Base-by-base conservation (phyloP, 2,888 invertebrate genomes). In the Unio delphinus region DNA sequence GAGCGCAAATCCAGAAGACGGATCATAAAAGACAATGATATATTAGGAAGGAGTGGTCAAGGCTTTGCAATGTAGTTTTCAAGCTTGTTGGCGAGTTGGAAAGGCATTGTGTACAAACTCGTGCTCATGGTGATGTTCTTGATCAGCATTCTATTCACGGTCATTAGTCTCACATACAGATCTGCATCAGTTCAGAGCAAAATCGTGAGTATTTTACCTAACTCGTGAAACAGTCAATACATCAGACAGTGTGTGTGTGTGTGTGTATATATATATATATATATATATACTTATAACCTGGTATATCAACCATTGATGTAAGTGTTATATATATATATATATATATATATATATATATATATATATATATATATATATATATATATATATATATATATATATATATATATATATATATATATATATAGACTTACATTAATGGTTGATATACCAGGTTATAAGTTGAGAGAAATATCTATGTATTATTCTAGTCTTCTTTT, bases 101-200 rank as follows among this genome's bases (percentile, higher is more conserved):
- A 94, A 80, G 97, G 97, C 61, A 97, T 97, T 89, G 95, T 97
- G 85, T 97, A 97, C 93, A 97, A 97, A 91, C 91, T 97, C 81
- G 94, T 97, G 75, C 97, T 96, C 96, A 92, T 95, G 80, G 97
- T 97, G 90, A 92, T 97, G 67, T 87, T 95, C 54, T 92, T 95
- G 67, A 97, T 96, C 89, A 92, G 95, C 74, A 90, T 93, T 56
- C 89, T 94, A 68, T 97, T 96, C 89, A 95, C 96, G 87, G 85
- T 92, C 60, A 92, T 97, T 77, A 96, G 95, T 90, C 89, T 95
- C 76, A 91, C 93, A 4, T 97, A 97, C 90, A 92, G 95, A 75
- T 92, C 94, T 84, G 90, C 92, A 30, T 97, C 77, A 91, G 93
- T 86, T 92, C 92, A 2, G 87, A 92, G 0, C 94, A 95, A 72